Conservation (phyloP, 2,888 invertebrate species). For the Dasysyrphus albostriatus region DNA sequence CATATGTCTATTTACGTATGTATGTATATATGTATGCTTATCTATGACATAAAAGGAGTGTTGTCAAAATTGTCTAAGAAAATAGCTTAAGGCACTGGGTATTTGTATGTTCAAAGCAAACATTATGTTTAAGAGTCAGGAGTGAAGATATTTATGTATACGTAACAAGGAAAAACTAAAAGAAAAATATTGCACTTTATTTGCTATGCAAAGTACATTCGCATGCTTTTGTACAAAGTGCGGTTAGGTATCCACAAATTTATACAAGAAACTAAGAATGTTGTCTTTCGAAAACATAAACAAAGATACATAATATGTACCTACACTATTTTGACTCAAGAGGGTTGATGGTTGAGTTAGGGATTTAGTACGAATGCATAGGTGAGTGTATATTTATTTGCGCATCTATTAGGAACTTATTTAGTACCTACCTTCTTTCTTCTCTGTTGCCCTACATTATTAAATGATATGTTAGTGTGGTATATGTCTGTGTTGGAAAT, state of each 20-base stretch:
- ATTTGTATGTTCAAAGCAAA: slow-evolving; percentile 17
- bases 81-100: slow-evolving; percentile 9
- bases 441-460: slow-evolving; percentile 4
- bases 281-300: slow-evolving; percentile 17
- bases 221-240: slow-evolving; percentile 20
- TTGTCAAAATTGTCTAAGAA: slow-evolving; percentile 43
- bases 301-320: neutral
- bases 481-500: neutral
- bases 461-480: neutral
- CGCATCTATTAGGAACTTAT: slow-evolving; percentile 15
- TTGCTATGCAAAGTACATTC: slow-evolving; percentile 25
- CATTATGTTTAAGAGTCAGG: slow-evolving; percentile 7
- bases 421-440: neutral
- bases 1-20: neutral
- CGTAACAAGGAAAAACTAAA: slow-evolving; percentile 9
- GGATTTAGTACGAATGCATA: neutral
- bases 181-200: slow-evolving; percentile 41
- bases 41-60: slow-evolving; percentile 1
- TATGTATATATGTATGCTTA: neutral
- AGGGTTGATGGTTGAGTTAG: slow-evolving; percentile 11
- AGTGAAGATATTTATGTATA: slow-evolving; percentile 3
- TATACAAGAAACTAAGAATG: slow-evolving; percentile 25
- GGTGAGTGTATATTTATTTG: slow-evolving; percentile 15
- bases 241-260: slow-evolving; percentile 15
- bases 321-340: neutral